These are phyloP conservation scores for Ceratoteleas bidentatus DNA, from an alignment of 1,140 invertebrate species.

Conservation along the genomic window DNA sequence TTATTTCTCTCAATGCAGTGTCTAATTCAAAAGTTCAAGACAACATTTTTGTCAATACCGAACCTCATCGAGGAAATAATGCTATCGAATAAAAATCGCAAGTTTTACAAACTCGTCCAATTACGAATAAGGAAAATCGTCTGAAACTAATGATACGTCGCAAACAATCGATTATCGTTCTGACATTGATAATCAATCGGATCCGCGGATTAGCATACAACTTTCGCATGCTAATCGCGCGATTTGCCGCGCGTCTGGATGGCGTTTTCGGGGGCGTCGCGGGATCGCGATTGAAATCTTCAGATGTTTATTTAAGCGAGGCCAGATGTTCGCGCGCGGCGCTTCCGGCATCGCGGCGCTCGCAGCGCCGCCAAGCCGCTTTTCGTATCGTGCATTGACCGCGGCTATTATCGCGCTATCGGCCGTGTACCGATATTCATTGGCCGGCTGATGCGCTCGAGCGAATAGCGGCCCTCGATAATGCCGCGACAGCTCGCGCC, in stretches of 20 bases:
- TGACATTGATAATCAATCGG: slow-evolving; percentile 34
- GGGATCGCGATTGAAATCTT: slow-evolving; percentile 31
- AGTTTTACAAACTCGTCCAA: too few relatives aligned
- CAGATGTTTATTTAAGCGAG: slow-evolving; percentile 33
- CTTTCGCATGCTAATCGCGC: slow-evolving; percentile 22
- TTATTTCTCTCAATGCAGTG: too few relatives aligned
- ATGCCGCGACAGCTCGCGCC: slow-evolving; percentile 26
- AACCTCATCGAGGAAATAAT: too few relatives aligned
- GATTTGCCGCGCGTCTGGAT: background rate
- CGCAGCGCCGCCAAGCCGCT: slow-evolving; percentile 36
- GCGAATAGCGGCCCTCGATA: slow-evolving; percentile 34
- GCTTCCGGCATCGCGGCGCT: slow-evolving; percentile 42
- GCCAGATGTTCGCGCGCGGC: slow-evolving; percentile 38
- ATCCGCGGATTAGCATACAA: slow-evolving; percentile 18
- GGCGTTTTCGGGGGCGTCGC: slow-evolving; percentile 12
- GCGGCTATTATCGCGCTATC: slow-evolving; percentile 50
- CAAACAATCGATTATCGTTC: slow-evolving; percentile 1
- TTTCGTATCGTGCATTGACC: slow-evolving; percentile 58
- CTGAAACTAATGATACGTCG: slow-evolving; percentile 6
- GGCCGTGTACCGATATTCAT: slow-evolving; percentile 34
- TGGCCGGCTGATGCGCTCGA: slow-evolving; percentile 30
- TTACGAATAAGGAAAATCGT: too few relatives aligned
- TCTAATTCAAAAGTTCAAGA: too few relatives aligned
- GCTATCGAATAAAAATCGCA: too few relatives aligned
- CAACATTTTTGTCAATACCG: too few relatives aligned